Conservation (phyloP, 1,140 invertebrate genomes). For the Panagrolaimus sp. region DNA sequence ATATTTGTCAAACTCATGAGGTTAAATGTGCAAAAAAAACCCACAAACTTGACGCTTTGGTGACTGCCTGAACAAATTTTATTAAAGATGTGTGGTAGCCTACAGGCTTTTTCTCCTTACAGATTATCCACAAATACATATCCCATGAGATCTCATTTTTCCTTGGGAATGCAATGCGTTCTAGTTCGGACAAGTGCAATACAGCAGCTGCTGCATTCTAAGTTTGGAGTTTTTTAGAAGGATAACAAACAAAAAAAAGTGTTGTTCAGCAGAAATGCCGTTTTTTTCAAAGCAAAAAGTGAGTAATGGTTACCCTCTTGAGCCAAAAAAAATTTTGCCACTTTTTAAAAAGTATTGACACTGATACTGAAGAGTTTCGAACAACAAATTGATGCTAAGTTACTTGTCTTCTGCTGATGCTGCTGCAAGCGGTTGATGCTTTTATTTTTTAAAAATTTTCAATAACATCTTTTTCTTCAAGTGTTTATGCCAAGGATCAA, state of each 20-base stretch:
- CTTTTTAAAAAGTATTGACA: constrained; percentile 1
- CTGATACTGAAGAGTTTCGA: constrained; percentile 1
- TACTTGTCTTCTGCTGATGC: neutral
- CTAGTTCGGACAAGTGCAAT: constrained; percentile 5
- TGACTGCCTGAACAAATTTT: constrained; percentile 5
- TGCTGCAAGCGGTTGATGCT: neutral
- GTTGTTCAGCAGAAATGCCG: constrained; percentile 1
- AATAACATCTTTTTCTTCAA: too few relatives aligned
- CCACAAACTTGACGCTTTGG: constrained; percentile 1
- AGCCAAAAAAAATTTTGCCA: neutral
- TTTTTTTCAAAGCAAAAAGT: neutral
- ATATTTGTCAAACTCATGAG: neutral
- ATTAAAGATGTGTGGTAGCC: constrained; percentile 7
- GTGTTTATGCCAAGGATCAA: too few relatives aligned
- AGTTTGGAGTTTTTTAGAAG: neutral
- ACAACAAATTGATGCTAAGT: constrained; percentile 1
- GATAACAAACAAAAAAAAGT: neutral
- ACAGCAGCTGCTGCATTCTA: neutral
- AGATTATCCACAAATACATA: constrained; percentile 14
- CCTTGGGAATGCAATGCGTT: constrained; percentile 9
- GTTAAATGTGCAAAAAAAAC: neutral
- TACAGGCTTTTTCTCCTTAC: neutral
- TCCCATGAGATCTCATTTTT: constrained; percentile 15
- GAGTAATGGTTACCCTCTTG: constrained; percentile 5
- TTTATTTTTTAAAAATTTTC: too few relatives aligned